Evolutionary conservation across 2,797 vertebrate species (phyloP), one percentile per base, ranked within the genome.

Genomic region (Mormyrus hasselquistii): DNA sequence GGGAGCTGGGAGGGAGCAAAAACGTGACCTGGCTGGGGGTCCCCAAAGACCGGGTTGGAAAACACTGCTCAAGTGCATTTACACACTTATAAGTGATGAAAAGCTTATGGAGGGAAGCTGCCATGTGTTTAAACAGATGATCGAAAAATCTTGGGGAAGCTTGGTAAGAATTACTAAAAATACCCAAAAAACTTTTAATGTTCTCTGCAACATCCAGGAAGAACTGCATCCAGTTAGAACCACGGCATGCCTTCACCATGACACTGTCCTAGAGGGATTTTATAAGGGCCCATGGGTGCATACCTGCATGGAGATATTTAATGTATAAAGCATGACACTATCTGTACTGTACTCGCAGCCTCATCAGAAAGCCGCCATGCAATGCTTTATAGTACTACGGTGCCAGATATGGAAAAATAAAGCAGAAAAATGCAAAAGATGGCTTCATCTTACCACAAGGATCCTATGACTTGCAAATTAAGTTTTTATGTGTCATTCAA

Each of bases 161-260:
- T 73, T 2, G 16, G 59, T 25, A 25, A 62, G 34, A 73, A 73
- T 6, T 38, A 4, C 25, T 73, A 73, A 73, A 62, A 29, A 25
- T 9, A 25, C 22, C 8, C n/a, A 1, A 62, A 62, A 85, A 14
- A 65, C 38, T 87, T 87, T 47, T 59, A 59, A 87, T 87, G 55
- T 87, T 29, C 76, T 57, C 50, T 29, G 88, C 53, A 47, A 44
- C 91, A 50, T 9, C 19, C 82, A 19, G 93, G 93, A 94, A 92
- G 88, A 88, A 93, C 92, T 90, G 91, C 88, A 91, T 89, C 89
- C 90, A 88, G 87, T 91, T 90, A 93, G 91, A 92, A 90, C 92
- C 90, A 14, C 29, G 1, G 65, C 22, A 34, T 14, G 14, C 2
- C 34, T 73, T 73, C 65, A 73, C 65, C 34, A 38, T 73, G 25